A percentile compares a stretch with the other conserved stretches of the same genome.
phyloP scores from a whole-genome alignment of 2,888 invertebrate species.

The Lasioglossum zephyrum region DNA sequence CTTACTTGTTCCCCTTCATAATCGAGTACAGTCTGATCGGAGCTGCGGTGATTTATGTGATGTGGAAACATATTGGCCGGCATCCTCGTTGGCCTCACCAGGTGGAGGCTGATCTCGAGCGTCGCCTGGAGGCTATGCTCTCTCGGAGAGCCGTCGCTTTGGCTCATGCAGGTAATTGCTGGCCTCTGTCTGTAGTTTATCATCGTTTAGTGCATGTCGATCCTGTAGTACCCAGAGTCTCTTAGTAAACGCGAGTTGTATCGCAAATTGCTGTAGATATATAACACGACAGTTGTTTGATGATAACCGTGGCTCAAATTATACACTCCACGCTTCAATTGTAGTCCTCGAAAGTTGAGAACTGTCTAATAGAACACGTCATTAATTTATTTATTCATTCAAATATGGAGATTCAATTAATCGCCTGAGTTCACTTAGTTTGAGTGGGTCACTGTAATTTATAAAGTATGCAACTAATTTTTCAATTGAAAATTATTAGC shows the following conservation, averaged over 20 bases:
- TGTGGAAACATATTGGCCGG: constrained; percentile 98
- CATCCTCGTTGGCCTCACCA: constrained; percentile 91
- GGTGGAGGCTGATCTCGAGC: constrained; percentile 94
- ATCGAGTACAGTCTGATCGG: constrained; percentile 98
- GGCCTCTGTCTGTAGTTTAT: not conserved
- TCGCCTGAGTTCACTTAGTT: not conserved
- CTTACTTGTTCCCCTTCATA: constrained; percentile 97
- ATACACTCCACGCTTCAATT: not conserved
- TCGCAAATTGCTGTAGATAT: not conserved
- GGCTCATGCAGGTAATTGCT: constrained; percentile 89
- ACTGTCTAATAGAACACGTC: not conserved
- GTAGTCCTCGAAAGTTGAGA: not conserved
- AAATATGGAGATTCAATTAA: not conserved
- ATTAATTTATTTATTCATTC: not conserved
- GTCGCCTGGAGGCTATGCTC: constrained; percentile 94
- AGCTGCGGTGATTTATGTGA: constrained; percentile 97
- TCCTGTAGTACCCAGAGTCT: not conserved
- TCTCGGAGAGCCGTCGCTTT: constrained; percentile 94
- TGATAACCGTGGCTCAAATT: not conserved
- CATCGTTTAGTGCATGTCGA: not conserved
- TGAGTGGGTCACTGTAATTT: not conserved
- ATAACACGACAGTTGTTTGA: not conserved
- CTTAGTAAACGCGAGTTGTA: not conserved
- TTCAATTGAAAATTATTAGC: not conserved
- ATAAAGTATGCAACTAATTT: not conserved